Evolutionary conservation across 2,888 invertebrate genomes (phyloP).

Genomic region (Aporophyla nigra): DNA sequence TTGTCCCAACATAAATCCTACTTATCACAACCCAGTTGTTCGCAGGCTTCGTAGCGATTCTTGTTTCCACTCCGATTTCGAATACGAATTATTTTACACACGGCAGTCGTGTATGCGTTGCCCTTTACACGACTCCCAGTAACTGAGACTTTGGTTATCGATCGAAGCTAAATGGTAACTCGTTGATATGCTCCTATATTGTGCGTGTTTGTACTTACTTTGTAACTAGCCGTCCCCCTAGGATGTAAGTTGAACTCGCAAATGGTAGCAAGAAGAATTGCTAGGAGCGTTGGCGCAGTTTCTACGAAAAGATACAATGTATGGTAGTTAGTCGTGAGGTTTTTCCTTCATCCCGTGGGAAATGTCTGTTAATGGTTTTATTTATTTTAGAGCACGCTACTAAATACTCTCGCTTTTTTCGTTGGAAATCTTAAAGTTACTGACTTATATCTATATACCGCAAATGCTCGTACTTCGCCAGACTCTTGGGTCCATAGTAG

Average conservation of each 20-base stretch:
- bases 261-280: constrained; percentile 51
- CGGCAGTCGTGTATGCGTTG: constrained; percentile 78
- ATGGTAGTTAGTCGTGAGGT: constrained; percentile 28
- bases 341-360: constrained; percentile 55
- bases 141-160: constrained; percentile 72
- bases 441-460: not conserved
- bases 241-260: constrained; percentile 54
- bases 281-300: constrained; percentile 48
- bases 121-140: constrained; percentile 80
- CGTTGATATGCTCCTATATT: constrained; percentile 45
- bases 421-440: not conserved
- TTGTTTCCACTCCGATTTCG: constrained; percentile 67
- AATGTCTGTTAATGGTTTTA: constrained; percentile 16
- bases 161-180: constrained; percentile 71
- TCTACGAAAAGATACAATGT: constrained; percentile 52
- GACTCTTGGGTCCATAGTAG: not conserved
- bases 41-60: constrained; percentile 58
- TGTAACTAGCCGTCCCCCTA: constrained; percentile 41
- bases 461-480: not conserved
- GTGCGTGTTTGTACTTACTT: constrained; percentile 40
- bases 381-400: constrained; percentile 2
- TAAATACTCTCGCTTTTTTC: not conserved
- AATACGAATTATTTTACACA: constrained; percentile 81
- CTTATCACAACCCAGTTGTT: constrained; percentile 76
- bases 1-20: constrained; percentile 73